These are phyloP conservation scores for Dipodomys ordii DNA, from an alignment of 2,113 vertebrate genomes.

Conservation along the genomic window DNA sequence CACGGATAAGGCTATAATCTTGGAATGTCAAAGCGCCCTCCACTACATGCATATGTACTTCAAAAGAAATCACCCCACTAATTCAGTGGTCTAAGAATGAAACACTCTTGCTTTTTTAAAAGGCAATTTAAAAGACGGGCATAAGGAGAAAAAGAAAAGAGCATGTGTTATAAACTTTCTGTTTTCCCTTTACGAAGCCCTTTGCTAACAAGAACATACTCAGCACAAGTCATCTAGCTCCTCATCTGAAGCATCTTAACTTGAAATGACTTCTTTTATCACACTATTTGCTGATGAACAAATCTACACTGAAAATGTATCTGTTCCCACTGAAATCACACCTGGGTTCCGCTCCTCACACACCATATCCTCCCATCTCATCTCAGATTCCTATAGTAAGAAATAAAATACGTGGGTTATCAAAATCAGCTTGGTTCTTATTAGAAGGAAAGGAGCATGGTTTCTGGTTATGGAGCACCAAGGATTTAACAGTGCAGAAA, in stretches of 20 bases:
- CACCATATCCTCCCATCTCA: not conserved
- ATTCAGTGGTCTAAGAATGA: not conserved
- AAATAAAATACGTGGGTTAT: conserved; percentile 18
- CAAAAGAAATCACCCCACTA: not conserved
- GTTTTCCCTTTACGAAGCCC: conserved; percentile 1
- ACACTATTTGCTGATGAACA: not conserved
- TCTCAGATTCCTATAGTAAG: not conserved
- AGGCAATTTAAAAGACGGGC: conserved; percentile 1
- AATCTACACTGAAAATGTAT: not conserved
- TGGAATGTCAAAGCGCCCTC: not conserved
- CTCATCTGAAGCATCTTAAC: not conserved
- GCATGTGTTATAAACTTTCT: not conserved
- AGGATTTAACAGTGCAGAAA: conserved; percentile 40
- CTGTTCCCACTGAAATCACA: conserved; percentile 18
- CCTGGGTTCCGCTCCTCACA: not conserved
- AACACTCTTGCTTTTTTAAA: not conserved
- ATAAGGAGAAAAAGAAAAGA: conserved; percentile 28
- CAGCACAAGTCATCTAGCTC: not conserved
- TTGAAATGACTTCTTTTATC: conserved; percentile 18
- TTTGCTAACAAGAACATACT: conserved; percentile 51
- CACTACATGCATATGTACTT: not conserved
- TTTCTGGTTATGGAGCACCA: not conserved
- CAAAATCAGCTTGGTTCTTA: not conserved
- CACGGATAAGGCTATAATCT: not conserved
- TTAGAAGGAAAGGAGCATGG: not conserved